A percentile compares a stretch with the other conserved stretches of the same genome.
These are phyloP conservation scores for Xylota segnis DNA, from an alignment of 2,888 invertebrate species.

Conservation along the genomic window DNA sequence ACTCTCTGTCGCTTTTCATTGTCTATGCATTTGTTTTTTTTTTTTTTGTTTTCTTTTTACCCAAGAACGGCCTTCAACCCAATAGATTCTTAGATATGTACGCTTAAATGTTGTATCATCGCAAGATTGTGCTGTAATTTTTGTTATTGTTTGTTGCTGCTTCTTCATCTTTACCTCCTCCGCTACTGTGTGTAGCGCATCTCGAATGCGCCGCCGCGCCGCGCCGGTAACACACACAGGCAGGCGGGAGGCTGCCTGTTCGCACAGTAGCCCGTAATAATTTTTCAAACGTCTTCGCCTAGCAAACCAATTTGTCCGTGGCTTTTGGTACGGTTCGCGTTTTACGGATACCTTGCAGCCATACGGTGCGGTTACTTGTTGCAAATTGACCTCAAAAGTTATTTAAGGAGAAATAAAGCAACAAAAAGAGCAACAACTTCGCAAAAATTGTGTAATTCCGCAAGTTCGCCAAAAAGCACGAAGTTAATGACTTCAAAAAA, in stretches of 20 bases:
- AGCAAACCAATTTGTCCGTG: conserved; percentile 74
- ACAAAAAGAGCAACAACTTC: conserved; percentile 37
- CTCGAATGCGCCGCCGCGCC: conserved; percentile 31
- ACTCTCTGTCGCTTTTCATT: conserved; percentile 45
- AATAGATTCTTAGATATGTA: conserved; percentile 74
- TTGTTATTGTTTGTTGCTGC: conserved; percentile 53
- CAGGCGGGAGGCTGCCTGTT: conserved; percentile 58
- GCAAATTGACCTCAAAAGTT: conserved; percentile 77
- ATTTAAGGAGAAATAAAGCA: conserved; percentile 70
- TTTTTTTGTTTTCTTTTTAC: conserved; percentile 6
- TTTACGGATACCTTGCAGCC: conserved; percentile 60
- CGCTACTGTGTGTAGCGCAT: conserved; percentile 54
- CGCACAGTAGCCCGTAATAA: conserved; percentile 75
- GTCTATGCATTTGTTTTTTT: conserved; percentile 36
- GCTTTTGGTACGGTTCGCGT: conserved; percentile 66
- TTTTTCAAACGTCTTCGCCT: conserved; percentile 76
- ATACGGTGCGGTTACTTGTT: conserved; percentile 64
- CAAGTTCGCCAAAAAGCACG: conserved; percentile 74
- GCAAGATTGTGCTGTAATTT: conserved; percentile 46
- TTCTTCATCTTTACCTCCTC: conserved; percentile 56
- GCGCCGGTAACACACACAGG: not conserved
- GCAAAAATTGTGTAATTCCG: conserved; percentile 72
- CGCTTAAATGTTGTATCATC: conserved; percentile 76
- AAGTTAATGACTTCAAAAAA: conserved; percentile 69
- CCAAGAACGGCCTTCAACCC: conserved; percentile 73